Base-by-base conservation (phyloP, 1,140 invertebrate species). In the Meloidogyne floridensis region DNA sequence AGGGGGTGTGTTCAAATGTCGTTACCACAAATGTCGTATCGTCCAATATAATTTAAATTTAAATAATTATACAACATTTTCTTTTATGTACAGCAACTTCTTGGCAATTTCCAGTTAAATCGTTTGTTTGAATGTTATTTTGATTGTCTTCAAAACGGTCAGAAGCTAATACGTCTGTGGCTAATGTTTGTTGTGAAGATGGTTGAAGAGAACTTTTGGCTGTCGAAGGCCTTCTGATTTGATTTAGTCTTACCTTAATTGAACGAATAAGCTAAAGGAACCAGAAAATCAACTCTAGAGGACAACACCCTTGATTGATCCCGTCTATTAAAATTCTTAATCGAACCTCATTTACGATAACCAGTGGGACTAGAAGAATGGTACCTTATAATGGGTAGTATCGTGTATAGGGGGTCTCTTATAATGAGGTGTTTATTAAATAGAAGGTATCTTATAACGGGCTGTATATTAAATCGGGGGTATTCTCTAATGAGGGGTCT, bases 41-140 rank as follows among this genome's bases (percentile, higher is more conserved):
- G n/a, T 32, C 32, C 32, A 32, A 32, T 32, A 32, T 32, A 32
- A 32, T 32, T 32, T 32, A 32, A 32, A 47, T 11, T 20, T 71
- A 79, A 69, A 72, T 79, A 42, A 79, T 72, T 20, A 51, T 53
- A 47, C 77, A 79, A 47, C 77, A 79, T 72, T 79, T 79, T 18
- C 77, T 42, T 47, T 79, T 79, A 51, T 79, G 15, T 43, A 47
- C 18, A 20, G 20, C 59, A 69, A 42, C 20, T 79, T 42, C 32
- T 32, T 32, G 32, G 6, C 20, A 18, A 72, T 72, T 72, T 11
- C 13, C 51, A 32, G 4, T 78, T 20, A 72, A 79, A 15, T 59
- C n/a, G 7, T 65, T n/a, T 65, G 7, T 65, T 59, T 15, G 13
- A 65, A n/a, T 18, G n/a, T 65, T 65, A 65, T 65, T 65, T 65